Base-by-base conservation (phyloP, 2,113 vertebrate species). In the Daphoenositta chrysoptera region DNA sequence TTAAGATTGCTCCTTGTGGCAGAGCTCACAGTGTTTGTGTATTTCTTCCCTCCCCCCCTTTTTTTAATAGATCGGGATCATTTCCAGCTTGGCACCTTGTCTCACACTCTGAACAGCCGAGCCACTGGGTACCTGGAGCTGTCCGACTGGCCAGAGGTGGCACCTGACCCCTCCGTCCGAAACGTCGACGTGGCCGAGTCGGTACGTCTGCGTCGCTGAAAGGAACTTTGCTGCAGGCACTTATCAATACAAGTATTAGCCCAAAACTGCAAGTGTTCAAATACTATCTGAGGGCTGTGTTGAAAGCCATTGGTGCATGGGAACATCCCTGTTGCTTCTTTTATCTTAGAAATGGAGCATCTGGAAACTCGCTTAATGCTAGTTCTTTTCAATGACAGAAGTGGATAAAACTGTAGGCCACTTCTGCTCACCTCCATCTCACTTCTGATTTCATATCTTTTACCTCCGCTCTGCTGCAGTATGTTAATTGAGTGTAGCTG, bases 21-120 rank as follows among this genome's bases (percentile, higher is more conserved):
- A 83, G 72, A 93, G 89, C 95, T 96, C 89, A 96, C 93, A 79
- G 86, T 97, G 93, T 97, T 98, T 97, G 94, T 96, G 69, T 98
- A 69, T 97, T 97, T 98, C 90, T 71, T 58, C 54, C 30, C 44
- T 57, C 40, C 28, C 5, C 51, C 0, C 1, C 65, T 82, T 81
- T 95, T 96, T 94, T 97, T 96, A 97, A 97, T 98, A 99, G 99
- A 99, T 97, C 98, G 99, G 76, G 99, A 99, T 95, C 98, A 98
- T 95, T 99, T 98, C 98, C 99, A 99, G 95, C 98, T 99, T 96
- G 99, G 99, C 70, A 99, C 99, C 14, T 98, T 99, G 79, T 99
- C 99, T 83, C 99, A 99, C 97, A 99, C 98, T 7, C 98, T 99
- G 79, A 99, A 99, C 84, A 97, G 90, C 80, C 99, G 98, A 98